Evolutionary conservation across 2,888 invertebrate species (phyloP), one percentile per base, ranked within the genome.

Genomic region (Aphrophora alni): DNA sequence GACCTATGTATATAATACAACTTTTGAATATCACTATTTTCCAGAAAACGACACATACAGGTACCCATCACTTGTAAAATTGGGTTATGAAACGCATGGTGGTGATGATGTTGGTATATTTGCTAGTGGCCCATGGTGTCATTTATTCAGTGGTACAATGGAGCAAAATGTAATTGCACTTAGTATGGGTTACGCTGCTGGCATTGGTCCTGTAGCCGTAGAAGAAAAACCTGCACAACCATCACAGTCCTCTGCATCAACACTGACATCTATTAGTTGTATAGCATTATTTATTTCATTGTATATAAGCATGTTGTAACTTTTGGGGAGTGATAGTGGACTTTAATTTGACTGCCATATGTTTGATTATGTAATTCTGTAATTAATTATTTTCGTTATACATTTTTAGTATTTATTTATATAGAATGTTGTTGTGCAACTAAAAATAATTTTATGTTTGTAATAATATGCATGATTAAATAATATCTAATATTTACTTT

Each of bases 131-230:
- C 95, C 0, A 94, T 94, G 93, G 89, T 51, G 95, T 0, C 95
- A 96, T 86, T 89, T 97, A 0, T 95, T 97, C 86, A 92, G 93
- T 0, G 95, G 96, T 0, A 93, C 92, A 78, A 93, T 94, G 85
- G 95, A 97, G 85, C 95, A 97, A 88, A 93, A 92, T 87, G 93
- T 91, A 85, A 92, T 97, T 70, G 94, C 96, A 0, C 94, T 95
- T 86, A 92, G 94, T 12, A 92, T 94, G 86, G 93, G 91, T 0
- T 95, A 91, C 85, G 94, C 95, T 0, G 89, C 94, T 0, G 95
- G 95, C 84, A 91, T 95, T 4, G 95, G 95, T 5, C 84, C 85
- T 1, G 44, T 44, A 28, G 59, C 21, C 3, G 59, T 21, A 21
- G 59, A 59, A 21, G 21, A 0, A 2, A 59, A 8, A 2, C 59